phyloP scores from a whole-genome alignment of 2,888 invertebrate species.

The Pyrrhosoma nymphula region DNA sequence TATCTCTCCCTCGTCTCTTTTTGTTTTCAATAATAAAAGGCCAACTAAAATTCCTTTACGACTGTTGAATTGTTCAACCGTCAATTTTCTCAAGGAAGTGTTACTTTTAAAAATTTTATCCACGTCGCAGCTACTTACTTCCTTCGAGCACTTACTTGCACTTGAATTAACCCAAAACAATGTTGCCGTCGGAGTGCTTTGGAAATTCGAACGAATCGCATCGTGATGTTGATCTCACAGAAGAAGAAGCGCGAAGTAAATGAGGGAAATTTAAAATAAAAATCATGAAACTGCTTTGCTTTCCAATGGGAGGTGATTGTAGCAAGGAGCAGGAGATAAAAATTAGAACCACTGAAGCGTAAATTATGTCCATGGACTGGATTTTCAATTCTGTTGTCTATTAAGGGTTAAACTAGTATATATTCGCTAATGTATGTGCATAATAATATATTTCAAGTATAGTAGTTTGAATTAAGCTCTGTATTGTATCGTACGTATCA shows the following conservation, averaged over 20 bases:
- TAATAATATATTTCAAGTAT: too few species aligned
- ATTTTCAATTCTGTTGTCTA: too few species aligned
- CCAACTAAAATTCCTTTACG: background rate
- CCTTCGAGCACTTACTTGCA: background rate
- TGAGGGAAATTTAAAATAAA: background rate
- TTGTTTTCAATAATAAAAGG: background rate
- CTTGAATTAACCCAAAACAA: conserved; percentile 1
- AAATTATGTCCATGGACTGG: too few species aligned
- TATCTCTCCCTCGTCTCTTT: background rate
- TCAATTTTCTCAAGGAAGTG: background rate
- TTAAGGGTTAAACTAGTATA: too few species aligned
- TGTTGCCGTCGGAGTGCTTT: background rate
- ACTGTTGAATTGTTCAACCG: background rate
- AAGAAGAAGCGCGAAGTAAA: background rate
- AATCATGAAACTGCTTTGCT: background rate
- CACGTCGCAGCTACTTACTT: background rate
- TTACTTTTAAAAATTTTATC: background rate
- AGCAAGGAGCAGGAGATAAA: too few species aligned
- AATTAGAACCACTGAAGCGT: too few species aligned
- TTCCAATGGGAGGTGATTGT: too few species aligned
- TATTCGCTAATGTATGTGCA: too few species aligned
- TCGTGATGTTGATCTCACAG: background rate
- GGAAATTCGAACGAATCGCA: background rate
- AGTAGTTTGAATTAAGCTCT: too few species aligned
- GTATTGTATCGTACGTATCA: too few species aligned